These are phyloP conservation scores for Trigoniulus corallinus DNA, from an alignment of 1,140 invertebrate species.

Conservation along the genomic window DNA sequence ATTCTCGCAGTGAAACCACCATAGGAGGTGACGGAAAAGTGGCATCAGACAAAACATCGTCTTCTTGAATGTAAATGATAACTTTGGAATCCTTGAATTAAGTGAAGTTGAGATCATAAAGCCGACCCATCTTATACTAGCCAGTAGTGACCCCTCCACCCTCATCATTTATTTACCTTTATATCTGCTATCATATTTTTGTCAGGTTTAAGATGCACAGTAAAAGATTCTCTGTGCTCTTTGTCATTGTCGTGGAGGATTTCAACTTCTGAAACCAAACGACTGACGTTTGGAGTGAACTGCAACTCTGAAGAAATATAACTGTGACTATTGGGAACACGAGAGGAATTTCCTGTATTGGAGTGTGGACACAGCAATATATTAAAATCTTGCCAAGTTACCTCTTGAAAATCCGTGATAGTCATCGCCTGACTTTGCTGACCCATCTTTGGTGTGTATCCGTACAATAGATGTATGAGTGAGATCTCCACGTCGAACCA, in stretches of 20 bases:
- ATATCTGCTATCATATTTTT: conserved; percentile 20
- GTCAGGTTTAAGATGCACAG: conserved; percentile 21
- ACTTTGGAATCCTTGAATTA: conserved; percentile 20
- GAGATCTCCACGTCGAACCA: conserved; percentile 26
- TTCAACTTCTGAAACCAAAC: conserved; percentile 21
- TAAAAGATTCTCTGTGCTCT: conserved; percentile 27
- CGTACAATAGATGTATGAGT: conserved; percentile 23
- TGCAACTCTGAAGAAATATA: conserved; percentile 21
- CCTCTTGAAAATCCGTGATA: conserved; percentile 27
- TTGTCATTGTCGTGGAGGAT: conserved; percentile 23
- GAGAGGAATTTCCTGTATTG: no score
- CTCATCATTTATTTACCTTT: conserved; percentile 11
- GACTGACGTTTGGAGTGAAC: conserved; percentile 22
- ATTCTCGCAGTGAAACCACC: conserved; percentile 25
- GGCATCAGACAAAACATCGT: conserved; percentile 23
- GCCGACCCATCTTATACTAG: neutral
- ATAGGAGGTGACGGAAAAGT: conserved; percentile 24
- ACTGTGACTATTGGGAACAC: no score
- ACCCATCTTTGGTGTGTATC: conserved; percentile 29
- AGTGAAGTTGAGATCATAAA: neutral
- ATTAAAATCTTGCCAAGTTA: no score
- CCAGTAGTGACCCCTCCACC: neutral
- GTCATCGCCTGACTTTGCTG: conserved; percentile 27
- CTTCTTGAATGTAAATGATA: conserved; percentile 26
- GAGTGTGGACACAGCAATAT: no score